phyloP scores from a whole-genome alignment of 2,797 vertebrate species.

The Synaphobranchus kaupii region DNA sequence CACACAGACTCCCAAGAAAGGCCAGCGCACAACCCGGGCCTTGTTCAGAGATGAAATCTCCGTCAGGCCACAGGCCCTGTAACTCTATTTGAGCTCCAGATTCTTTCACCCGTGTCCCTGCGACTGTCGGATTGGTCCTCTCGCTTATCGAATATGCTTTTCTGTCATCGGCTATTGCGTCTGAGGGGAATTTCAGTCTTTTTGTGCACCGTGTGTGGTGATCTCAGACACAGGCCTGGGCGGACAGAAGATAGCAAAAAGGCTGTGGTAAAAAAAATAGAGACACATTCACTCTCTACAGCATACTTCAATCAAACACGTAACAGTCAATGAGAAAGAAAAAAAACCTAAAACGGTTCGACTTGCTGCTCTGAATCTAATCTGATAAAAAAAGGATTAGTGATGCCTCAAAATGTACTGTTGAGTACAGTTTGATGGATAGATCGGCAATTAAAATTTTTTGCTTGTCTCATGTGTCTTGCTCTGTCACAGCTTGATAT shows the following conservation, averaged over 20 bases:
- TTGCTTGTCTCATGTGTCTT: not conserved
- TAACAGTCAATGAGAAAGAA: not conserved
- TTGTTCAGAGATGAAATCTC: slow-evolving; percentile 49
- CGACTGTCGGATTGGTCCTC: slow-evolving; percentile 53
- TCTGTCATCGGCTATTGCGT: not conserved
- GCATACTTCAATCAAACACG: not conserved
- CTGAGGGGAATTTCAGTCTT: not conserved
- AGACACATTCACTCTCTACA: not conserved
- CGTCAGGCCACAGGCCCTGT: slow-evolving; percentile 36
- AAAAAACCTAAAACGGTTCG: not conserved
- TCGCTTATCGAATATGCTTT: not conserved
- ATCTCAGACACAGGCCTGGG: not conserved
- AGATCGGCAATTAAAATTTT: slow-evolving; percentile 18
- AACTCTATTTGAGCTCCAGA: slow-evolving; percentile 47
- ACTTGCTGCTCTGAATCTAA: not conserved
- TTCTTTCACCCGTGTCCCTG: slow-evolving; percentile 49
- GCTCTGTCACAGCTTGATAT: not conserved
- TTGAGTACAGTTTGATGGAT: not conserved
- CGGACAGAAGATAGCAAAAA: not conserved
- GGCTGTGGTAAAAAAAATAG: not conserved
- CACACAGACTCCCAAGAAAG: not conserved
- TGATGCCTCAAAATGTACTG: not conserved
- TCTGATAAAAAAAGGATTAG: not conserved
- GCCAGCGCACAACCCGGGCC: slow-evolving; percentile 27
- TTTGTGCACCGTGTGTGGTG: not conserved